Evolutionary conservation across 2,888 invertebrate genomes (phyloP).

Genomic region (Archaeoteleia sp.): DNA sequence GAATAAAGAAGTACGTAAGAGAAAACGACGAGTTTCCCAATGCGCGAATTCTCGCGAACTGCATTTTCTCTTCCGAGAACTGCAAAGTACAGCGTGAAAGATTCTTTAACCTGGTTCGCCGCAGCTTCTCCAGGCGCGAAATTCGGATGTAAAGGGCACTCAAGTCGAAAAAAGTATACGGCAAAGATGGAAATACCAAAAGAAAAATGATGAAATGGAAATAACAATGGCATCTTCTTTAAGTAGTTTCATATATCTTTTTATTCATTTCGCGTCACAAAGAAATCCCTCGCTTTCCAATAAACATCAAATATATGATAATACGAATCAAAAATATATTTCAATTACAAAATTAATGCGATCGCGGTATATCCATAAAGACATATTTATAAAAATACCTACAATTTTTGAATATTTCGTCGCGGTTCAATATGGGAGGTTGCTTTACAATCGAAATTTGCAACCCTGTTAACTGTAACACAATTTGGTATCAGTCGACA

Average conservation of each 20-base stretch:
- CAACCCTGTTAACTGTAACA: slow-evolving; percentile 29
- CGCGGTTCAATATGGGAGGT: slow-evolving; percentile 35
- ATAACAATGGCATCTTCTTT: not conserved
- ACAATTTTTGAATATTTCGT: too few relatives aligned
- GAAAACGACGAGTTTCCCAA: slow-evolving; percentile 22
- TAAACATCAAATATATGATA: too few relatives aligned
- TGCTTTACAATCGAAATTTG: slow-evolving; percentile 45
- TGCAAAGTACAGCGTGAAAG: slow-evolving; percentile 64
- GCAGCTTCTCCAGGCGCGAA: slow-evolving; percentile 48
- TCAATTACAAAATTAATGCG: too few relatives aligned
- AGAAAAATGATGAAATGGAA: slow-evolving; percentile 15
- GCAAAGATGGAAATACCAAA: slow-evolving; percentile 5
- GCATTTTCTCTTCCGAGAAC: slow-evolving; percentile 60
- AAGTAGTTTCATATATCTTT: too few relatives aligned
- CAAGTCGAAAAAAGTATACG: slow-evolving; percentile 33
- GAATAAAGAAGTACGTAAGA: slow-evolving; percentile 29
- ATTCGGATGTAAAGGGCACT: slow-evolving; percentile 25
- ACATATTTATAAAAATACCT: too few relatives aligned
- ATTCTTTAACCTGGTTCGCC: slow-evolving; percentile 62
- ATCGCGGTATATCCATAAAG: too few relatives aligned
- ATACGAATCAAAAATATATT: too few relatives aligned
- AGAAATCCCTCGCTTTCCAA: too few relatives aligned
- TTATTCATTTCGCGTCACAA: too few relatives aligned
- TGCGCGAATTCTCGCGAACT: slow-evolving; percentile 59
- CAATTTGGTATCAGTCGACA: slow-evolving; percentile 43